phyloP scores from a whole-genome alignment of 2,113 vertebrate species.

The Onychostoma macrolepis region DNA sequence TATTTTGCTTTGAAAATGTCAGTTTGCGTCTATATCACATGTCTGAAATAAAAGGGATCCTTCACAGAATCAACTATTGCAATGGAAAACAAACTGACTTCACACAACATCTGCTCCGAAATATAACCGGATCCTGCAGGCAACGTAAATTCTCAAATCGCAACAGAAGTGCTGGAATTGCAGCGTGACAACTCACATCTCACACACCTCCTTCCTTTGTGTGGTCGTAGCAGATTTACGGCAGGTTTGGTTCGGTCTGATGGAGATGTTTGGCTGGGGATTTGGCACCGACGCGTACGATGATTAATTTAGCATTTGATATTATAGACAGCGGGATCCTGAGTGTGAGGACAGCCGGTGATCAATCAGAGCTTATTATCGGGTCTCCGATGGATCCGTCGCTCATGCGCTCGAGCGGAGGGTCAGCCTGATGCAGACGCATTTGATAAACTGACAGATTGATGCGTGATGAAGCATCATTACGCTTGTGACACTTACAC shows the following conservation, averaged over 20 bases:
- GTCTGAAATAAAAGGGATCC: not conserved
- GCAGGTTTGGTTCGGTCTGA: slow-evolving; percentile 23
- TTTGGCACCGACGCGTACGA: not conserved
- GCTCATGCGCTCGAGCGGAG: slow-evolving; percentile 33
- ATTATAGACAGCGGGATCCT: slow-evolving; percentile 22
- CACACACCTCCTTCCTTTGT: slow-evolving; percentile 4
- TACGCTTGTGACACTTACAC: slow-evolving; percentile 21
- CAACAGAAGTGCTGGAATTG: not conserved
- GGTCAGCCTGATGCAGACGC: slow-evolving; percentile 21
- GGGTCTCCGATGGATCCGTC: slow-evolving; percentile 55
- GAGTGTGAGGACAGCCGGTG: slow-evolving; percentile 33
- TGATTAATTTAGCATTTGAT: slow-evolving; percentile 43
- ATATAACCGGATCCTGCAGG: slow-evolving; percentile 2
- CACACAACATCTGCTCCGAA: slow-evolving; percentile 1
- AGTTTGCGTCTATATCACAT: not conserved
- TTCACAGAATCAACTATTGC: not conserved
- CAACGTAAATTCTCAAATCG: not conserved
- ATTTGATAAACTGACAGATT: slow-evolving; percentile 20
- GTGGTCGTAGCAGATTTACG: slow-evolving; percentile 31
- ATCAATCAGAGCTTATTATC: slow-evolving; percentile 65
- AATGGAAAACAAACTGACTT: not conserved
- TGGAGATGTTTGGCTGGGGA: not conserved
- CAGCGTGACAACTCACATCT: not conserved
- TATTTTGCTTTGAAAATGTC: not conserved
- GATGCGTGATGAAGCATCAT: slow-evolving; percentile 21